Evolutionary conservation across 2,113 vertebrate genomes (phyloP).

Genomic region (Eublepharis macularius): DNA sequence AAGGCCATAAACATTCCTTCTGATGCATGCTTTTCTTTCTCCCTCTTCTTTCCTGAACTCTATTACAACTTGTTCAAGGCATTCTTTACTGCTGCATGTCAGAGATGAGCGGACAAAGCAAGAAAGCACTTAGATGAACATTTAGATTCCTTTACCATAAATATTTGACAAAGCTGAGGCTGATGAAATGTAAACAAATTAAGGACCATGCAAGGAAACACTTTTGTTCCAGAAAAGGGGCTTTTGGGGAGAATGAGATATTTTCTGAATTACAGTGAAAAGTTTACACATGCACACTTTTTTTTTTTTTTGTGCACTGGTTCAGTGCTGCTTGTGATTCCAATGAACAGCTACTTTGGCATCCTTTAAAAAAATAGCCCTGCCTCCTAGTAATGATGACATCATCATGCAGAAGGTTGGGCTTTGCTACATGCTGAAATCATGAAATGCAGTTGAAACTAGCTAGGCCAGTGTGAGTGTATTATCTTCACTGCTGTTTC

Average conservation of each 20-base stretch:
- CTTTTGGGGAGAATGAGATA: not conserved
- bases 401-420: not conserved
- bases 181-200: not conserved
- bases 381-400: not conserved
- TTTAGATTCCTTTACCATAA: slow-evolving; percentile 8
- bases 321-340: not conserved
- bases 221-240: not conserved
- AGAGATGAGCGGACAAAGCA: not conserved
- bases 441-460: not conserved
- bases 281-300: too few relatives aligned
- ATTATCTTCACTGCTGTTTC: not conserved
- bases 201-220: not conserved
- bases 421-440: not conserved
- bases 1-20: not conserved
- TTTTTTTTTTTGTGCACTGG: not conserved
- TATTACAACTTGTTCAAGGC: not conserved
- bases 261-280: not conserved
- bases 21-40: not conserved
- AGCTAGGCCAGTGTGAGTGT: not conserved
- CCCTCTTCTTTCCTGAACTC: not conserved
- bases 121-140: not conserved
- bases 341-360: not conserved
- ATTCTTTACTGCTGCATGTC: not conserved
- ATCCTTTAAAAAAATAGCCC: not conserved
- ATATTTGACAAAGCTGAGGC: not conserved